Evolutionary conservation across 2,797 vertebrate species (phyloP), one percentile per base, ranked within the genome.

Genomic region (Takifugu ocellatus): DNA sequence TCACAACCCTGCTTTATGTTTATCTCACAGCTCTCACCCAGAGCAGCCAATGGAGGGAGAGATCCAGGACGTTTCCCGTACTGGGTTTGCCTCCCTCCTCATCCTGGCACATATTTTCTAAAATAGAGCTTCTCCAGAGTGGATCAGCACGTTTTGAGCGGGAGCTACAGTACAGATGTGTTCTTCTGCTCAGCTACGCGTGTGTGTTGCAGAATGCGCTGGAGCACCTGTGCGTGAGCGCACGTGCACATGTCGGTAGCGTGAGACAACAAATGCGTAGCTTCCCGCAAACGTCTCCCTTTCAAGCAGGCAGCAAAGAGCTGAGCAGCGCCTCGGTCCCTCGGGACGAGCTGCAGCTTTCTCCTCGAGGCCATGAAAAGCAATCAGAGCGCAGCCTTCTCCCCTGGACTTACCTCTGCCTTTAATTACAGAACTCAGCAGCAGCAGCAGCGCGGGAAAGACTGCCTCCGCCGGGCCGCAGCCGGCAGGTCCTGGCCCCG

Each of bases 361-460:
- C 75, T 84, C 79, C 88, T 89, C 64, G 55, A 61, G 65, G 90
- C 84, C 79, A 90, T 79, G 83, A 90, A 92, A 91, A 89, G 89
- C 89, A 91, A 92, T 92, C 88, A 91, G 84, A 82, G 79, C 82
- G 74, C 74, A 78, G 84, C 78, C 74, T 81, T 85, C 85, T 90
- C 88, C 83, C 84, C 80, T 86, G 87, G 88, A 87, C 88, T 88
- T 86, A 91, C 90, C 89, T 90, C 81, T 76, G 79, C 84, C 86
- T 90, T 89, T 92, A 92, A 92, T 92, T 92, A 92, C 89, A 87
- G 77, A 82, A 72, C 80, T 77, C 72, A 60, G 77, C 73, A 36
- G 74, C 58, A 9, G 69, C 56, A 56, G 77, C 59, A 48, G 74
- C 64, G 64, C 75, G 70, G 71, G 44, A 69, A 81, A 66, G 77